These are phyloP conservation scores for Ypsolopha scabrella DNA, from an alignment of 2,888 invertebrate genomes.

Conservation along the genomic window DNA sequence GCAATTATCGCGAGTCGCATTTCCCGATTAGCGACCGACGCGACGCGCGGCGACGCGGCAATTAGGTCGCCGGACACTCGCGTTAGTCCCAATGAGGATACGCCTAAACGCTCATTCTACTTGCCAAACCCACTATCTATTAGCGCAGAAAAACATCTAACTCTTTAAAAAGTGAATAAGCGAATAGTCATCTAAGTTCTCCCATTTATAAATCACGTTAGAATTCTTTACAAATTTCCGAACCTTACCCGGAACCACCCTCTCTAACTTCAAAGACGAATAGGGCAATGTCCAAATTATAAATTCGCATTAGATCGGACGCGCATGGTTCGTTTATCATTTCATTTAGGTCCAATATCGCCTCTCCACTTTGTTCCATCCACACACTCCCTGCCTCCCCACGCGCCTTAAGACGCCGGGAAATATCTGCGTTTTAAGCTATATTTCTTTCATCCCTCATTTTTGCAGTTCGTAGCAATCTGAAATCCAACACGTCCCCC, in stretches of 20 bases:
- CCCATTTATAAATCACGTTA: slow-evolving; percentile 61
- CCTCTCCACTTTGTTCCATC: slow-evolving; percentile 71
- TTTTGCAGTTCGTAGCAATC: slow-evolving; percentile 73
- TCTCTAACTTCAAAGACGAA: slow-evolving; percentile 60
- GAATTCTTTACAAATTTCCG: slow-evolving; percentile 59
- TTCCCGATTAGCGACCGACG: slow-evolving; percentile 53
- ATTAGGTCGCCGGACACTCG: slow-evolving; percentile 68
- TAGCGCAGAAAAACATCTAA: slow-evolving; percentile 29
- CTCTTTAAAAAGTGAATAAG: slow-evolving; percentile 26
- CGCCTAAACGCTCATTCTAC: slow-evolving; percentile 56
- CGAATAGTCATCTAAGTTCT: slow-evolving; percentile 31
- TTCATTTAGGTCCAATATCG: slow-evolving; percentile 71
- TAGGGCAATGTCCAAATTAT: slow-evolving; percentile 69
- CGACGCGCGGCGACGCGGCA: slow-evolving; percentile 46
- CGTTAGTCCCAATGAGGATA: slow-evolving; percentile 68
- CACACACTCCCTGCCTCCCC: slow-evolving; percentile 57
- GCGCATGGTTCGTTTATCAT: slow-evolving; percentile 69
- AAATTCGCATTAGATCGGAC: slow-evolving; percentile 71
- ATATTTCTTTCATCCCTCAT: slow-evolving; percentile 74
- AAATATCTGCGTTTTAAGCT: slow-evolving; percentile 73
- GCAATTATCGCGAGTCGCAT: slow-evolving; percentile 67
- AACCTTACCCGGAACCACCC: slow-evolving; percentile 33
- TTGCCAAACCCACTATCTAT: slow-evolving; percentile 28
- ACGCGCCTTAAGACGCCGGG: slow-evolving; percentile 67
- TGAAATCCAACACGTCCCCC: slow-evolving; percentile 71